Conservation (phyloP, 2,888 invertebrate species). For the Chironomus tentans region DNA sequence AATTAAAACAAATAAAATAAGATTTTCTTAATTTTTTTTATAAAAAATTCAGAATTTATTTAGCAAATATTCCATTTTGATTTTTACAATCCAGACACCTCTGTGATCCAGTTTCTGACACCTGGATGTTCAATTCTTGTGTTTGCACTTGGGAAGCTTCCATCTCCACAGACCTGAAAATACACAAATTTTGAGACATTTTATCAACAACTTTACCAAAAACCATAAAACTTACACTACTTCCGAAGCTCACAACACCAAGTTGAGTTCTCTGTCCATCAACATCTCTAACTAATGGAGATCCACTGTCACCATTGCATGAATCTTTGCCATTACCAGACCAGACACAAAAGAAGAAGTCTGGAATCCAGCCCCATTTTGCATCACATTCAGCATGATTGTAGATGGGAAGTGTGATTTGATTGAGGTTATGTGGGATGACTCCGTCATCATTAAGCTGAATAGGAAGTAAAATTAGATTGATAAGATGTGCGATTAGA, state of each 20-base stretch:
- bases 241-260: background rate
- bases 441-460: no score
- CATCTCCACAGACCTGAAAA: background rate
- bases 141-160: background rate
- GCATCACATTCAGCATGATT: background rate
- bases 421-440: background rate
- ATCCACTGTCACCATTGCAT: background rate
- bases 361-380: background rate
- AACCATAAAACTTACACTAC: no score
- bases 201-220: no score
- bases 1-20: no score
- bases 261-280: background rate
- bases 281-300: background rate
- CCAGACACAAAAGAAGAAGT: background rate
- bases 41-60: no score
- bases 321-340: background rate
- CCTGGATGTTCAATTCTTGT: background rate
- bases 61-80: no score
- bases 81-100: background rate
- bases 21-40: no score
- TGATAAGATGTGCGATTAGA: no score
- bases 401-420: background rate
- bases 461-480: no score
- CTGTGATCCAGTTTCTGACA: background rate
- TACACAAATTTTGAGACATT: no score